These are phyloP conservation scores for Amphibalanus amphitrite DNA, from an alignment of 1,140 invertebrate genomes.

Conservation along the genomic window DNA sequence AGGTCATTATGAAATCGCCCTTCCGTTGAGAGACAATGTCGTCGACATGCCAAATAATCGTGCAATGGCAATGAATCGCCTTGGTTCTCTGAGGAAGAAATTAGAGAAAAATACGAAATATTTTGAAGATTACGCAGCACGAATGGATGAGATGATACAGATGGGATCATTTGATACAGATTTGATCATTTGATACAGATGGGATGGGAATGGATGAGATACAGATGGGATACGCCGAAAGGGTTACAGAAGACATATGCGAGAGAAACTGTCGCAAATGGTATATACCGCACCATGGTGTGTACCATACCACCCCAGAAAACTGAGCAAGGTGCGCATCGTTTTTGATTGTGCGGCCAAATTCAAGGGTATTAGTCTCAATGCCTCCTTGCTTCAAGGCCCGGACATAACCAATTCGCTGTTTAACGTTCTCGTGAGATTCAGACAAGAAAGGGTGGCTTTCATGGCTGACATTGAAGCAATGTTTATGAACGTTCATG, in stretches of 20 bases:
- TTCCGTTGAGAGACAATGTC: background rate
- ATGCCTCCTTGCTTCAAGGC: constrained; percentile 9
- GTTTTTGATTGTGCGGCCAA: constrained; percentile 11
- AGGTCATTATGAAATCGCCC: background rate
- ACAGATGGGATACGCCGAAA: background rate
- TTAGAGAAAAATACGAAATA: background rate
- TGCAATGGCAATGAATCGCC: background rate
- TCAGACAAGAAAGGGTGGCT: constrained; percentile 8
- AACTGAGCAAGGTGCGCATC: constrained; percentile 7
- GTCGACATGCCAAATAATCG: background rate
- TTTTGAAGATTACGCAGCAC: background rate
- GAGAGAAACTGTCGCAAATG: too few species aligned
- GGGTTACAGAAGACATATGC: too few species aligned
- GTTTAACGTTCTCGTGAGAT: constrained; percentile 7
- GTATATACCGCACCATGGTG: too few species aligned
- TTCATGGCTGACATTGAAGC: constrained; percentile 11
- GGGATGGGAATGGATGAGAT: background rate
- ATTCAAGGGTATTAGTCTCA: constrained; percentile 5
- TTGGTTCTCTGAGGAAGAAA: background rate
- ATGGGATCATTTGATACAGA: background rate
- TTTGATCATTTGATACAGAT: background rate
- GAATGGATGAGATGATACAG: background rate
- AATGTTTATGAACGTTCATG: constrained; percentile 13
- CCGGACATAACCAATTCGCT: constrained; percentile 11
- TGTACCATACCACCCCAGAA: constrained; percentile 7